Conservation (phyloP, 2,797 vertebrate species). For the Lateolabrax maculatus region DNA sequence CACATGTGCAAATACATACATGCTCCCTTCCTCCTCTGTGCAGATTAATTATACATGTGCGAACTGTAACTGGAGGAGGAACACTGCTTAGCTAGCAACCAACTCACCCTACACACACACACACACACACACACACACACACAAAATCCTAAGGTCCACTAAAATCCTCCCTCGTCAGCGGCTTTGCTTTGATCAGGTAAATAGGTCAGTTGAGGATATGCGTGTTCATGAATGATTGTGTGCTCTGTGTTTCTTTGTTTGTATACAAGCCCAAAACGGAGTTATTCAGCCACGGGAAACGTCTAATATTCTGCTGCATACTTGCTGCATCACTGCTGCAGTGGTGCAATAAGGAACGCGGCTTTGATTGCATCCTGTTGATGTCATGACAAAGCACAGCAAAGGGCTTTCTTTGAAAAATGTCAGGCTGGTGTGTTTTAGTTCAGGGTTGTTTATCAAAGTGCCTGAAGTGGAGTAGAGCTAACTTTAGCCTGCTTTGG, state of each 20-base stretch:
- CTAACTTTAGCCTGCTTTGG: background rate
- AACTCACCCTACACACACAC: conserved; percentile 20
- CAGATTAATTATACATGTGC: conserved; percentile 47
- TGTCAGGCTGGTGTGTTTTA: background rate
- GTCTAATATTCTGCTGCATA: conserved; percentile 12
- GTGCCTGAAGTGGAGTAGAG: too few relatives aligned
- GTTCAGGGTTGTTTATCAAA: background rate
- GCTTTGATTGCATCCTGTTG: conserved; percentile 11
- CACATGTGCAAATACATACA: background rate
- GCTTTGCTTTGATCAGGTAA: conserved; percentile 58
- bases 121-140: conserved; percentile 15
- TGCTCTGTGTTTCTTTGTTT: conserved; percentile 27
- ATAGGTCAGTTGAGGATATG: conserved; percentile 53
- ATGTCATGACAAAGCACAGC: background rate
- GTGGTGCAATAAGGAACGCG: background rate
- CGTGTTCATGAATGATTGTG: conserved; percentile 25
- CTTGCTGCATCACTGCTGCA: conserved; percentile 39
- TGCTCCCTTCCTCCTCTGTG: background rate
- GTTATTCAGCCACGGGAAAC: conserved; percentile 17
- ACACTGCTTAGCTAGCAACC: conserved; percentile 44
- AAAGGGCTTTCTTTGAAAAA: background rate
- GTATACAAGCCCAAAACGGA: conserved; percentile 6
- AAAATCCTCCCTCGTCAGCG: conserved; percentile 42
- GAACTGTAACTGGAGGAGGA: conserved; percentile 23
- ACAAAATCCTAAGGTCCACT: conserved; percentile 43